These are phyloP conservation scores for Enteromius argenteus DNA, from an alignment of 2,797 vertebrate species.

Conservation along the genomic window DNA sequence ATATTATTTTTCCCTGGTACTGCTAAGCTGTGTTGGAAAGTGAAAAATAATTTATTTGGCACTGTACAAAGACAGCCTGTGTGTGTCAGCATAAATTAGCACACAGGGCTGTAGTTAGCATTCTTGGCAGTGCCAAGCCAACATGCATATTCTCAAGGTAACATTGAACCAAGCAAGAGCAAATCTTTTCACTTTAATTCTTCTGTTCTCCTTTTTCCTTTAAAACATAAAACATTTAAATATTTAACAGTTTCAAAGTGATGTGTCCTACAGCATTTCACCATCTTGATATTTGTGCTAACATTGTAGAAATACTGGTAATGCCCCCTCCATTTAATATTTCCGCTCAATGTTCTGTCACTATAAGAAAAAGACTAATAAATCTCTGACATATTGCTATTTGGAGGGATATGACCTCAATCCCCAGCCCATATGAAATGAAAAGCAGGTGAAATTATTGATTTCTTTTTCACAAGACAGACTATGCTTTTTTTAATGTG, in stretches of 20 bases:
- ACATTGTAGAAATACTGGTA: background rate
- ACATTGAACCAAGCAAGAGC: conserved; percentile 21
- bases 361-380: conserved; percentile 31
- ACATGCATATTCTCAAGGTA: conserved; percentile 44
- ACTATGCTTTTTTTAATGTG: conserved; percentile 52
- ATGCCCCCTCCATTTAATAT: background rate
- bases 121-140: conserved; percentile 34
- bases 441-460: conserved; percentile 43
- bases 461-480: conserved; percentile 53
- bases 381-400: conserved; percentile 19
- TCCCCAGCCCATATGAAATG: conserved; percentile 30
- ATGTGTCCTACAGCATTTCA: background rate
- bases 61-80: conserved; percentile 12
- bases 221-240: background rate
- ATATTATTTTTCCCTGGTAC: background rate
- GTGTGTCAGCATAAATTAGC: conserved; percentile 43
- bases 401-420: conserved; percentile 39
- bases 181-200: background rate
- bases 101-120: conserved; percentile 37
- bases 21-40: background rate
- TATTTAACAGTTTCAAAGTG: background rate
- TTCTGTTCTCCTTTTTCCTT: background rate
- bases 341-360: conserved; percentile 30
- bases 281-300: background rate
- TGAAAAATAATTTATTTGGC: conserved; percentile 10